phyloP scores from a whole-genome alignment of 1,140 invertebrate genomes.

The Lordiphosa clarofinis region DNA sequence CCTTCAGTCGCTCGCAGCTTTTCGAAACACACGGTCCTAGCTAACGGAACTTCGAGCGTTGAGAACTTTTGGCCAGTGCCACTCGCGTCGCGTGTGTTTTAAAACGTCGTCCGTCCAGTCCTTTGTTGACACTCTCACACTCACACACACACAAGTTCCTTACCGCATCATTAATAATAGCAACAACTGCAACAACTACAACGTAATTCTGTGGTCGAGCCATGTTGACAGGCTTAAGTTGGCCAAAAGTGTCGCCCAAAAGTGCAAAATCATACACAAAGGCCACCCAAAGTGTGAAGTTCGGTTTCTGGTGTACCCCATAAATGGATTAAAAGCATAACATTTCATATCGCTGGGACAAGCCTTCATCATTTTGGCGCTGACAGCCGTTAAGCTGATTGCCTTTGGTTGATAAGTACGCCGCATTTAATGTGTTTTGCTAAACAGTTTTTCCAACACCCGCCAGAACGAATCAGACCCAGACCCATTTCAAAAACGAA shows the following conservation, averaged over 20 bases:
- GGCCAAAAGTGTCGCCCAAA: conserved; percentile 44
- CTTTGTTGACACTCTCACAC: conserved; percentile 12
- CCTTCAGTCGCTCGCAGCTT: conserved; percentile 51
- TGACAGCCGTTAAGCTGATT: conserved; percentile 68
- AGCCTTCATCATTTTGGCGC: conserved; percentile 13
- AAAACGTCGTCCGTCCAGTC: conserved; percentile 33
- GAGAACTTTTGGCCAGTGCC: conserved; percentile 20
- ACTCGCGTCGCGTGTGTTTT: conserved; percentile 11
- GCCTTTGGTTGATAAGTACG: conserved; percentile 57
- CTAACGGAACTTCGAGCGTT: conserved; percentile 1
- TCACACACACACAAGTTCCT: conserved; percentile 14
- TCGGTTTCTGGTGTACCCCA: conserved; percentile 21
- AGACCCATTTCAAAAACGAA: conserved; percentile 27
- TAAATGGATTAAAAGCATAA: conserved; percentile 70
- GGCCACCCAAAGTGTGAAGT: neutral
- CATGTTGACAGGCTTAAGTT: conserved; percentile 38
- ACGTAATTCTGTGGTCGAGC: conserved; percentile 15
- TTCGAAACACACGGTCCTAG: conserved; percentile 46
- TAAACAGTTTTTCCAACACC: conserved; percentile 58
- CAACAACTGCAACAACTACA: conserved; percentile 23
- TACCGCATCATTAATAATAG: conserved; percentile 52
- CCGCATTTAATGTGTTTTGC: conserved; percentile 78
- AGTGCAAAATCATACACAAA: conserved; percentile 51
- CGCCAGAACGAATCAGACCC: conserved; percentile 34
- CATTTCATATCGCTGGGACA: conserved; percentile 45